Conservation (phyloP, 2,888 invertebrate genomes). For the Parochlus steinenii region DNA sequence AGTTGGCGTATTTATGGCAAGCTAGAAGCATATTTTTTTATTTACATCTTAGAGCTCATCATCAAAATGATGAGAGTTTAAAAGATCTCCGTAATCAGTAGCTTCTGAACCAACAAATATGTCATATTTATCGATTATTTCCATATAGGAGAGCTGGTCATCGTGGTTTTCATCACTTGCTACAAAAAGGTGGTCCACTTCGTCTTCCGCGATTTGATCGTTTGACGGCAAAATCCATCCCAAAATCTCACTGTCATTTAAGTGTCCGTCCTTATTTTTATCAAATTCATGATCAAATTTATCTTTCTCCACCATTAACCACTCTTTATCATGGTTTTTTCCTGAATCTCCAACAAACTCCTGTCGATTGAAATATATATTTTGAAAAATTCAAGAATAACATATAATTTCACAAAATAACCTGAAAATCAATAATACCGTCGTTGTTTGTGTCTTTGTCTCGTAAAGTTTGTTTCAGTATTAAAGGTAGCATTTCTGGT, state of each 20-base stretch:
- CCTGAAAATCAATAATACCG: constrained; percentile 67
- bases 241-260: constrained; percentile 63
- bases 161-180: constrained; percentile 76
- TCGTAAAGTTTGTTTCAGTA: constrained; percentile 63
- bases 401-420: too few species aligned
- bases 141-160: constrained; percentile 56
- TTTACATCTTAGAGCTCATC: constrained; percentile 59
- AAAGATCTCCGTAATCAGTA: constrained; percentile 73
- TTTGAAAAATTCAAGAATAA: too few species aligned
- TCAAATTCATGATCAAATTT: constrained; percentile 81
- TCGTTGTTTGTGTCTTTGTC: constrained; percentile 79
- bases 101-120: constrained; percentile 88
- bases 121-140: constrained; percentile 70
- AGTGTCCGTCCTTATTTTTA: constrained; percentile 60
- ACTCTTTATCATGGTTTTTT: constrained; percentile 52
- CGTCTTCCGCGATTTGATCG: constrained; percentile 75
- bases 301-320: constrained; percentile 54
- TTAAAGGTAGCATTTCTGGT: constrained; percentile 63
- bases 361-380: too few species aligned
- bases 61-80: constrained; percentile 62
- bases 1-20: too few species aligned
- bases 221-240: constrained; percentile 86
- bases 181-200: constrained; percentile 78
- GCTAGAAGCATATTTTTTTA: too few species aligned
- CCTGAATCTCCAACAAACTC: constrained; percentile 31